These are phyloP conservation scores for Zeuzera pyrina DNA, from an alignment of 2,888 invertebrate genomes.

Conservation along the genomic window DNA sequence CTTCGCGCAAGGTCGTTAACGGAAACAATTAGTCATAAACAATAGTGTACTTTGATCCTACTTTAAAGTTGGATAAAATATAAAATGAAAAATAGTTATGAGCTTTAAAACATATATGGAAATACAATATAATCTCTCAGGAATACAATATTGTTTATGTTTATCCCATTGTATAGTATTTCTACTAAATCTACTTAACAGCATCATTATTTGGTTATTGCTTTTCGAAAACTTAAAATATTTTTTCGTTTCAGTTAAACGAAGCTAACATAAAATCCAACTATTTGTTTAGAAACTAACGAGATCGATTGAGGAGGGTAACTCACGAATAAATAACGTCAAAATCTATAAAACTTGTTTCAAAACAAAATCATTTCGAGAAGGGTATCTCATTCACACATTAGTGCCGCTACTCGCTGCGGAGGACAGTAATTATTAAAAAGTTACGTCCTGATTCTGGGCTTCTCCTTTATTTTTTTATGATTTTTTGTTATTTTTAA, in stretches of 20 bases:
- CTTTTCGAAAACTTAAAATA: no score
- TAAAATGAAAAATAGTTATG: no score
- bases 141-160: no score
- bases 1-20: no score
- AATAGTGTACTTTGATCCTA: no score
- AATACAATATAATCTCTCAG: no score
- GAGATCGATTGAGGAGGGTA: conserved; percentile 39
- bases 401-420: conserved; percentile 65
- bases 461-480: conserved; percentile 17
- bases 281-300: conserved; percentile 32
- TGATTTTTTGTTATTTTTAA: conserved; percentile 40
- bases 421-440: conserved; percentile 60
- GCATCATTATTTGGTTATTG: no score
- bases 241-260: neutral
- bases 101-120: no score
- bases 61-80: no score
- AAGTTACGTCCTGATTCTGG: conserved; percentile 39
- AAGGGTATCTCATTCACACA: conserved; percentile 57
- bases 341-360: conserved; percentile 58
- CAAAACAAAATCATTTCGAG: conserved; percentile 64
- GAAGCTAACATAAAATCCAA: conserved; percentile 10
- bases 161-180: no score
- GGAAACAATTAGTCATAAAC: no score
- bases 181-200: no score
- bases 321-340: conserved; percentile 55